Conservation (phyloP, 2,888 invertebrate genomes). For the Cylloceria caligata region DNA sequence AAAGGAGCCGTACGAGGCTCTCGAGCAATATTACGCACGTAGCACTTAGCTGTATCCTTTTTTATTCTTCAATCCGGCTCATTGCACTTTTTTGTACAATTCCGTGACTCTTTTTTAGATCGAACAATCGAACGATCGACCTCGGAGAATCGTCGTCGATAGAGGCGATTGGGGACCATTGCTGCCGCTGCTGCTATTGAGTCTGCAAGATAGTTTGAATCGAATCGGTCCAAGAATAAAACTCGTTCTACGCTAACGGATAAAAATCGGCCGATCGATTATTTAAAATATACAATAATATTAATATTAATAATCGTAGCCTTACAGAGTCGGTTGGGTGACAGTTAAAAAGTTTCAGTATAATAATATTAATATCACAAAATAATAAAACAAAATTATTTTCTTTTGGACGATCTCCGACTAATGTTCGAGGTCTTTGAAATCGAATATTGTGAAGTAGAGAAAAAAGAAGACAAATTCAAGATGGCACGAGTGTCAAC, state of each 20-base stretch:
- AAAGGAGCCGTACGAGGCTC: slow-evolving; percentile 56
- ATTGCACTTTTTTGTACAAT: slow-evolving; percentile 59
- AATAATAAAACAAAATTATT: too few species aligned
- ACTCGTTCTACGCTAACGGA: slow-evolving; percentile 33
- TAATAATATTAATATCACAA: too few species aligned
- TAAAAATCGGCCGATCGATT: slow-evolving; percentile 18
- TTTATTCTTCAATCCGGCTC: slow-evolving; percentile 43
- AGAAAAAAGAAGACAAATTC: neutral
- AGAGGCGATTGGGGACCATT: slow-evolving; percentile 28
- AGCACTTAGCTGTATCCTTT: slow-evolving; percentile 39
- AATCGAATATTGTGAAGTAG: neutral
- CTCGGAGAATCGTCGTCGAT: slow-evolving; percentile 66
- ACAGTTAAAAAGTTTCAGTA: too few species aligned
- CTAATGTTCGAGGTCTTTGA: neutral
- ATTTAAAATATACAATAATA: neutral
- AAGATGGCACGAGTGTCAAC: slow-evolving; percentile 27
- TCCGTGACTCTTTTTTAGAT: slow-evolving; percentile 58
- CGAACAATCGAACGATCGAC: slow-evolving; percentile 61
- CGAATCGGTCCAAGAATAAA: slow-evolving; percentile 51
- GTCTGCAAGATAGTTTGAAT: slow-evolving; percentile 19
- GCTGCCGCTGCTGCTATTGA: neutral
- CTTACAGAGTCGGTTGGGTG: too few species aligned
- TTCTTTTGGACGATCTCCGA: neutral
- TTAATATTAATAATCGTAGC: neutral
- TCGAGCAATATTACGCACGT: slow-evolving; percentile 67